Base-by-base conservation (phyloP, 2,888 invertebrate genomes). In the Chrysina gloriosa region DNA sequence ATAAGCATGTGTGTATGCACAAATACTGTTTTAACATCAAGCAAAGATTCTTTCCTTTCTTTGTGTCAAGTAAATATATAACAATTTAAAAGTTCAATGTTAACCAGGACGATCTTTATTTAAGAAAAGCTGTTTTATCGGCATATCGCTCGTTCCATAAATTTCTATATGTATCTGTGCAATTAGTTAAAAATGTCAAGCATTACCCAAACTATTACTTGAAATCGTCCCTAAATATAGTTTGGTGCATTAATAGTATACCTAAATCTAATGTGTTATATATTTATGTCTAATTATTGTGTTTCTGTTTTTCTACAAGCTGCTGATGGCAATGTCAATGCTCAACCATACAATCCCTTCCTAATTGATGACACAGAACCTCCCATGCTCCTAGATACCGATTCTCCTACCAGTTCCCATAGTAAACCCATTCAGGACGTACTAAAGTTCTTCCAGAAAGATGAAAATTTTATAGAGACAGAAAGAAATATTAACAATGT, bases 371-470 rank as follows among this genome's bases (percentile, higher is more conserved):
- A 82, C 74, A 72, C 77, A n/a, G 77, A 76, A 68, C 80, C 81
- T 23, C 78, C 82, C 21, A 73, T 81, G 47, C 74, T 79, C 19
- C 72, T 82, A 67, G 79, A 78, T 68, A 74, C 76, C 9, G 78
- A 79, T 48, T 78, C 79, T 6, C 75, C 77, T 14, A 71, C 71
- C 3, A 70, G 72, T 47, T 71, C 73, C 16, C 65, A 74, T 36
- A 68, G 76, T 29, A 76, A 78, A 71, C 78, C 81, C 45, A 79
- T 82, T 36, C 76, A 78, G 67, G 78, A 79, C 75, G 79, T 86
- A 76, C 75, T 86, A 79, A 74, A 80, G 78, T 73, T 80, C 78
- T 77, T 78, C 74, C 78, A 84, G 80, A 80, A 80, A 80, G 74
- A 78, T 75, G 75, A 58, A 5, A 48, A 47, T 56, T 39, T 64